Evolutionary conservation across 2,113 vertebrate species (phyloP).

Genomic region (Puffinus mauretanicus): DNA sequence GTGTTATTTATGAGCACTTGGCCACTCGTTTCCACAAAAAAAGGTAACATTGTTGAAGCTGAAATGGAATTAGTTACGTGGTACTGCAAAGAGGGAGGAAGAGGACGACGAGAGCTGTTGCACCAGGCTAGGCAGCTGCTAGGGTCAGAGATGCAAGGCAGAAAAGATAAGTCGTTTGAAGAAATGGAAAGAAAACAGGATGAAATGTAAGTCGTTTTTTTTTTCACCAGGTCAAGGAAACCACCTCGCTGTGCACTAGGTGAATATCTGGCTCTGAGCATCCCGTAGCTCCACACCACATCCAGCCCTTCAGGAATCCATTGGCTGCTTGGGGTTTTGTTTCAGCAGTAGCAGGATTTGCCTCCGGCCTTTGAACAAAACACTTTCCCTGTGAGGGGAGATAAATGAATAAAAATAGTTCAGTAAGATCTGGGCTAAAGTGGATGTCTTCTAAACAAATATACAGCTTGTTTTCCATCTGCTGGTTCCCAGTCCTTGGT

Average conservation of each 20-base stretch:
- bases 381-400: background rate
- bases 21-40: rapidly evolving
- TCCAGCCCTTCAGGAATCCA: background rate
- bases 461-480: conserved; percentile 12
- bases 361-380: background rate
- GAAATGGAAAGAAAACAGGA: background rate
- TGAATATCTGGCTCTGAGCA: background rate
- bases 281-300: background rate
- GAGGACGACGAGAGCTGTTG: background rate
- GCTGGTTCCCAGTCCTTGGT: background rate
- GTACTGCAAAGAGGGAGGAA: background rate
- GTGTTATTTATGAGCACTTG: background rate
- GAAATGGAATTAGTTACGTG: background rate
- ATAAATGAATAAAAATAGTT: background rate
- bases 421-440: background rate
- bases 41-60: background rate
- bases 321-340: background rate
- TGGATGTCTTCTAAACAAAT: background rate
- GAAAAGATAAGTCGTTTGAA: background rate
- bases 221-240: background rate
- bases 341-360: background rate
- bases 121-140: background rate
- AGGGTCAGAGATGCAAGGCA: background rate
- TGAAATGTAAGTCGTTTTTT: background rate
- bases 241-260: background rate